These are phyloP conservation scores for Phlogophora meticulosa DNA, from an alignment of 2,888 invertebrate genomes.

Conservation along the genomic window DNA sequence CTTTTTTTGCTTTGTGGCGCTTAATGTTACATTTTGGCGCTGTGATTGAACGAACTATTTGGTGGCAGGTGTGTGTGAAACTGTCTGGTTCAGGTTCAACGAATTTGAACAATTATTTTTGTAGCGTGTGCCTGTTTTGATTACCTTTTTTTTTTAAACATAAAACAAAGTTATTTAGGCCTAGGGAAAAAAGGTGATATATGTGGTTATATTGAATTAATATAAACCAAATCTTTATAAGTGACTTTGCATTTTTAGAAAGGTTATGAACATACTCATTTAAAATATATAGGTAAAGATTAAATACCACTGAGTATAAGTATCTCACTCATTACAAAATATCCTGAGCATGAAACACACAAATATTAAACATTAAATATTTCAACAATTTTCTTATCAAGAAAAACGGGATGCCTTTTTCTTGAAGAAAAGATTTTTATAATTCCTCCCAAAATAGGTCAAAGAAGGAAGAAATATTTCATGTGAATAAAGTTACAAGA, in stretches of 20 bases:
- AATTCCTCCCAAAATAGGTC: conserved; percentile 24
- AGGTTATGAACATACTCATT: background rate
- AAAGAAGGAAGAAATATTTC: conserved; percentile 12
- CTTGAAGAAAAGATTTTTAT: conserved; percentile 32
- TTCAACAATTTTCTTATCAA: conserved; percentile 24
- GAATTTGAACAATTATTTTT: conserved; percentile 30
- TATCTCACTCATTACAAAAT: background rate
- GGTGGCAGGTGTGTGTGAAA: background rate
- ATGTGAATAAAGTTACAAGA: conserved; percentile 7
- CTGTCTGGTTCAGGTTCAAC: conserved; percentile 12
- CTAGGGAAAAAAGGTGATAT: background rate
- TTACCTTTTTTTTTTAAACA: conserved; percentile 23
- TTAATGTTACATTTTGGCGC: conserved; percentile 27
- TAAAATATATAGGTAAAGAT: background rate
- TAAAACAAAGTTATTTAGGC: conserved; percentile 4
- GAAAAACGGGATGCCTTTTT: too few species aligned
- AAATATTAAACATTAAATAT: conserved; percentile 4
- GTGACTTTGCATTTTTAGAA: background rate
- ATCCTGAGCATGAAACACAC: background rate
- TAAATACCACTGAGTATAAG: background rate
- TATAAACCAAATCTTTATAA: background rate
- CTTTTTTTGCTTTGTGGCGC: conserved; percentile 34
- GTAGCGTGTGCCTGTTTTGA: background rate
- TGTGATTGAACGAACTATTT: conserved; percentile 38
- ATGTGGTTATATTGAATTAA: conserved; percentile 25